Percentiles rank a stretch among this genome's conserved stretches.
phyloP scores from a whole-genome alignment of 2,888 invertebrate genomes.

The Micropterix aruncella region DNA sequence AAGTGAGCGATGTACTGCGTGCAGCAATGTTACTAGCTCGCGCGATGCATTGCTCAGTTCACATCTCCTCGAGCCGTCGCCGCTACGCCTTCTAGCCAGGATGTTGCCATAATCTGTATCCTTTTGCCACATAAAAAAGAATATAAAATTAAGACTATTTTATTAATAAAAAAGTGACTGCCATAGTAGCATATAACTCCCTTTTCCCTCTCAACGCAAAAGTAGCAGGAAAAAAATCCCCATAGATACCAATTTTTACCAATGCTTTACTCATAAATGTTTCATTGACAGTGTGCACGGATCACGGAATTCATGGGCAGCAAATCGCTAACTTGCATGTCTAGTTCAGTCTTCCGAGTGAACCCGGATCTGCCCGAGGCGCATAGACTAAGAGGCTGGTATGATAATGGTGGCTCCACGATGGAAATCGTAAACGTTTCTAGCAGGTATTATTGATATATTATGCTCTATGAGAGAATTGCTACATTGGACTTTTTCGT shows the following conservation, averaged over 20 bases:
- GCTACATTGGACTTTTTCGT: conserved; percentile 3
- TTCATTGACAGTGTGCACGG: conserved; percentile 41
- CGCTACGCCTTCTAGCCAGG: too few relatives aligned
- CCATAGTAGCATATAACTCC: too few relatives aligned
- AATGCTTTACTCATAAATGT: background rate
- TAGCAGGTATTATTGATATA: conserved; percentile 26
- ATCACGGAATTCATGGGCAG: conserved; percentile 81
- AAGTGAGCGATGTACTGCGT: too few relatives aligned
- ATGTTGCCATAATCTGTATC: too few relatives aligned
- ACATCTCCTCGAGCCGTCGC: too few relatives aligned
- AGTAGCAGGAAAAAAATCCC: too few relatives aligned
- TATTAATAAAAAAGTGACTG: too few relatives aligned
- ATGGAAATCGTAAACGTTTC: conserved; percentile 51
- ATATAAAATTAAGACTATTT: too few relatives aligned
- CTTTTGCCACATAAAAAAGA: too few relatives aligned
- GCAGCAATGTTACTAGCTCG: too few relatives aligned
- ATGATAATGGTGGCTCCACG: conserved; percentile 57
- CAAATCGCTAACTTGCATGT: conserved; percentile 48
- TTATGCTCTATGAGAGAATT: conserved; percentile 4
- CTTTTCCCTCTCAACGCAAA: too few relatives aligned
- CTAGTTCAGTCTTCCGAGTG: conserved; percentile 50
- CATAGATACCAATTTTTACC: background rate
- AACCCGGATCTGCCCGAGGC: conserved; percentile 88
- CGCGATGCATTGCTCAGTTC: too few relatives aligned
- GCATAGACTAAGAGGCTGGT: conserved; percentile 84